Conservation (phyloP, 2,797 vertebrate genomes). For the Poeciliopsis gracilis region DNA sequence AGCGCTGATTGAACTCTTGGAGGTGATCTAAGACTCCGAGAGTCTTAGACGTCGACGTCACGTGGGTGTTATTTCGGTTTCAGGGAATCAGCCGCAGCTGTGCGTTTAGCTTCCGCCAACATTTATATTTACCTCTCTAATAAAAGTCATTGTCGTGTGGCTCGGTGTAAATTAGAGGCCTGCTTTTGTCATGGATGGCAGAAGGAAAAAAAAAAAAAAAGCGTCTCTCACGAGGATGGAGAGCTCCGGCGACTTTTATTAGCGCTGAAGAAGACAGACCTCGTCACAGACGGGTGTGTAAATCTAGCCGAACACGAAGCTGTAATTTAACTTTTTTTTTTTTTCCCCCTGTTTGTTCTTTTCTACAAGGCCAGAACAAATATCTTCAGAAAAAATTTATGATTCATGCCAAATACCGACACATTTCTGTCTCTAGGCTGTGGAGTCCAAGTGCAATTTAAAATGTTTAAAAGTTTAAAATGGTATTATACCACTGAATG, state of each 20-base stretch:
- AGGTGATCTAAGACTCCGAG: constrained; percentile 53
- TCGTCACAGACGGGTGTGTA: constrained; percentile 40
- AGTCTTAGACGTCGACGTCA: constrained; percentile 1
- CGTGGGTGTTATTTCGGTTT: constrained; percentile 4
- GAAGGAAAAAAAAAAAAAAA: constrained; percentile 64
- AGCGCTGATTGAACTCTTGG: constrained; percentile 52
- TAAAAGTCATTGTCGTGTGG: constrained; percentile 63
- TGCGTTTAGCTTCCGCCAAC: constrained; percentile 39
- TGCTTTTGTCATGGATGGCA: constrained; percentile 58
- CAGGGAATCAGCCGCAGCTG: constrained; percentile 38
- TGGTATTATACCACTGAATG: too few species aligned
- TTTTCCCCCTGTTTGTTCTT: neutral
- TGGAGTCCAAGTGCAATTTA: neutral
- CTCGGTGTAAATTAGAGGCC: constrained; percentile 63
- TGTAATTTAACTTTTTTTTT: constrained; percentile 39
- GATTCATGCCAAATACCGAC: neutral
- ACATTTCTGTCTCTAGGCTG: neutral
- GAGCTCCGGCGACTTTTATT: constrained; percentile 61
- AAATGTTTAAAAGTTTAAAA: too few species aligned
- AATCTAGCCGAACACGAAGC: constrained; percentile 45
- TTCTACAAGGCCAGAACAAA: neutral
- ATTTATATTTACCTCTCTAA: constrained; percentile 71
- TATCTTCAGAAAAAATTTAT: neutral
- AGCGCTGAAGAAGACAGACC: constrained; percentile 33
- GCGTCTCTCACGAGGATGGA: constrained; percentile 54